A percentile compares a stretch with the other conserved stretches of the same genome.
These are phyloP conservation scores for Mustelus asterias DNA, from an alignment of 2,113 vertebrate genomes.

Conservation along the genomic window DNA sequence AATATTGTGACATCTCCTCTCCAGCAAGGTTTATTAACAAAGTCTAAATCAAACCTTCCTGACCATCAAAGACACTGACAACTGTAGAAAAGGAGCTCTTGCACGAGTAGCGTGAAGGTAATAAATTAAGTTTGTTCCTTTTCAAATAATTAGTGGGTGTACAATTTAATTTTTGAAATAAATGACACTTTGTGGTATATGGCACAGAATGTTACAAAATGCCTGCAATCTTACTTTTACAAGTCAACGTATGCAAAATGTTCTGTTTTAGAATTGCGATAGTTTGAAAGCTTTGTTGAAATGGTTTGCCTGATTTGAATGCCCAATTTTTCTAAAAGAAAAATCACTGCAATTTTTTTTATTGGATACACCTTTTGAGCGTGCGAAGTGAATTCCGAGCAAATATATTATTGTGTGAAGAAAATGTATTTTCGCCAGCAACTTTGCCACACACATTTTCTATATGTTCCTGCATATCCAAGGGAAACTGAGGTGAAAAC, in stretches of 20 bases:
- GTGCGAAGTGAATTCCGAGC: neutral
- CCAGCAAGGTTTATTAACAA: neutral
- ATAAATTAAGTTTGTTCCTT: neutral
- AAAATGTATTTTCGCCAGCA: neutral
- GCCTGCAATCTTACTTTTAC: neutral
- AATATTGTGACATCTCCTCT: conserved; percentile 19
- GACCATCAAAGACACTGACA: neutral
- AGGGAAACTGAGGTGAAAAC: neutral
- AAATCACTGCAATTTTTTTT: neutral
- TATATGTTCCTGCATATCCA: neutral
- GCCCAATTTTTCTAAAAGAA: neutral
- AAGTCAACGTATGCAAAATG: neutral
- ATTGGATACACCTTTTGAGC: neutral
- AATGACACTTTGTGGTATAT: conserved; percentile 23
- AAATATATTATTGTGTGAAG: neutral
- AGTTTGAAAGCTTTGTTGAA: neutral
- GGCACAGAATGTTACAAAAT: conserved; percentile 23
- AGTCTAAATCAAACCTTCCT: neutral
- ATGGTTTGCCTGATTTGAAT: neutral
- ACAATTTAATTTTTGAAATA: neutral
- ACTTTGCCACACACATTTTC: neutral
- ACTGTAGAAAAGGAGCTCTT: neutral
- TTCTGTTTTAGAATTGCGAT: neutral
- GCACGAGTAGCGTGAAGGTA: neutral
- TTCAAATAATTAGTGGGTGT: neutral